Conservation (phyloP, 2,888 invertebrate species). For the Habrosyne pyritoides region DNA sequence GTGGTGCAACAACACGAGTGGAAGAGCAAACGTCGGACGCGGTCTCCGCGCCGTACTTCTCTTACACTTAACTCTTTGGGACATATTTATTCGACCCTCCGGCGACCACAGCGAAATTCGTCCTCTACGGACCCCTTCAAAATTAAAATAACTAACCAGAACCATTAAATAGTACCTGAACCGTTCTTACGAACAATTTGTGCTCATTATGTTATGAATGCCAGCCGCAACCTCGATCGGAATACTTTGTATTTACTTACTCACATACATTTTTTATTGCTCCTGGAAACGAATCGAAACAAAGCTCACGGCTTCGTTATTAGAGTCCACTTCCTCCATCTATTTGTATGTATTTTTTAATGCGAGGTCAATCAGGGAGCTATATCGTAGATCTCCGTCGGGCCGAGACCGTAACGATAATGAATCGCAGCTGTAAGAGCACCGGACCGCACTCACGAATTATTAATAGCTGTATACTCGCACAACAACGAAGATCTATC, state of each 20-base stretch:
- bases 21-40: constrained; percentile 84
- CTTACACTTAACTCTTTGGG: constrained; percentile 83
- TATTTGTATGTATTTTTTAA: constrained; percentile 83
- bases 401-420: constrained; percentile 77
- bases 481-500: constrained; percentile 45
- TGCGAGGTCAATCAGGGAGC: constrained; percentile 83
- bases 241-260: constrained; percentile 40
- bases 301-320: constrained; percentile 61
- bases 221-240: constrained; percentile 64
- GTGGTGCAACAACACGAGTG: constrained; percentile 84
- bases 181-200: constrained; percentile 62
- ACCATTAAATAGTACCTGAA: constrained; percentile 62
- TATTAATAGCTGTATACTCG: constrained; percentile 75
- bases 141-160: constrained; percentile 81
- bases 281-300: constrained; percentile 70
- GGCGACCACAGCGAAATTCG: constrained; percentile 72
- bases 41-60: constrained; percentile 79
- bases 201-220: constrained; percentile 66
- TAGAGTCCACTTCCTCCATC: constrained; percentile 66
- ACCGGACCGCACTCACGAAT: constrained; percentile 83
- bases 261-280: constrained; percentile 71
- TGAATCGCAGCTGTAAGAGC: constrained; percentile 77
- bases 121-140: constrained; percentile 60
- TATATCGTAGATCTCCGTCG: constrained; percentile 81
- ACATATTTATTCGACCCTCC: constrained; percentile 84